Conservation (phyloP, 2,797 vertebrate genomes). For the Helostoma temminkii region DNA sequence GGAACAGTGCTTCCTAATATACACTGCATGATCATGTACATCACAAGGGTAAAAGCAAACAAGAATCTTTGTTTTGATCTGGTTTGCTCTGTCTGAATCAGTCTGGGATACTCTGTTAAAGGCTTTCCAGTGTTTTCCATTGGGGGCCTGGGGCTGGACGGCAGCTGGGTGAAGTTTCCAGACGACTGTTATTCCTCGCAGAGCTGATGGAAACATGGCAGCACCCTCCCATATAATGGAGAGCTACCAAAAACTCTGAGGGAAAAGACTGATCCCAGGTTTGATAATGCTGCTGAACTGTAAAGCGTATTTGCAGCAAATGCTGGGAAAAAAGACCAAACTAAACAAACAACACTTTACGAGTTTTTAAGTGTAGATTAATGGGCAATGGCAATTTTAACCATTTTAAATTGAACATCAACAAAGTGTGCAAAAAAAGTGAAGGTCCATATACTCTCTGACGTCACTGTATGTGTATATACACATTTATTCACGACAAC, state of each 20-base stretch:
- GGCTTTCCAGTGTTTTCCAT: conserved; percentile 79
- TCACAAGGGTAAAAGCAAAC: conserved; percentile 20
- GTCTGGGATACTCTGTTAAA: conserved; percentile 64
- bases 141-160: conserved; percentile 72
- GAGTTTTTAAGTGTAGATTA: background rate
- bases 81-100: conserved; percentile 55
- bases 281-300: conserved; percentile 25
- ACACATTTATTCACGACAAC: no score
- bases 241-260: conserved; percentile 27
- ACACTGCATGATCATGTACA: background rate
- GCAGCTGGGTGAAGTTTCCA: conserved; percentile 82
- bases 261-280: conserved; percentile 1
- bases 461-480: no score
- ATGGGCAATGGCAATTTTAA: no score
- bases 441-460: no score
- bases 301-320: conserved; percentile 29
- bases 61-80: conserved; percentile 27
- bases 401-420: no score
- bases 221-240: conserved; percentile 39
- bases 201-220: conserved; percentile 80
- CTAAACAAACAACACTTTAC: conserved; percentile 10
- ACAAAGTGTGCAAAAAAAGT: no score
- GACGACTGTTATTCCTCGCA: conserved; percentile 74
- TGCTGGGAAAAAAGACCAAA: background rate
- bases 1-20: background rate